Base-by-base conservation (phyloP, 2,888 invertebrate species). In the Neoascia interrupta region DNA sequence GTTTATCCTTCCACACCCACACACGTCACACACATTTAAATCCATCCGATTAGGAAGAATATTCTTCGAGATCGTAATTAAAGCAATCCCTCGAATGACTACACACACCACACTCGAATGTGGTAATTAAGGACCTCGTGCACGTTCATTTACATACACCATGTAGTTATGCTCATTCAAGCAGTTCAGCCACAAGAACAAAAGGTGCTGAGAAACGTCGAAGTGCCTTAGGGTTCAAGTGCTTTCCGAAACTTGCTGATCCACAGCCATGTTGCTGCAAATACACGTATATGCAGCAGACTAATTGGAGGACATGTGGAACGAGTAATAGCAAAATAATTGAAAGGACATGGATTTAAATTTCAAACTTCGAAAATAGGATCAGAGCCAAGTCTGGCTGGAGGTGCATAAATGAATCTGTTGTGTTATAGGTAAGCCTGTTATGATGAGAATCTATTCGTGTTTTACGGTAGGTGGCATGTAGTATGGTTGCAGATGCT, bases 341-440 rank as follows among this genome's bases (percentile, higher is more conserved):
- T 73, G 79, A 79, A 79, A 66, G 61, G 61, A 73, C 73, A 73
- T 68, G 79, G 79, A 73, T 58, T 79, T 73, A 63, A 73, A 73
- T 61, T 68, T 72, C 21, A 41, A 49, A 39, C 60, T 36, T 47
- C 37, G 6, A 39, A 41, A 58, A 68, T 37, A 49, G 19, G 31
- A 69, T 49, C 51, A 60, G 16, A 39, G 11, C 49, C 4, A n/a
- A 6, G 31, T n/a, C 31, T 5, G 31, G 8, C 31, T 3, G 31
- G 31, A 6, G n/a, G n/a, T n/a, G n/a, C n/a, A n/a, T n/a, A n/a
- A n/a, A n/a, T n/a, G n/a, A n/a, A n/a, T n/a, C n/a, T n/a, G n/a
- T n/a, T n/a, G n/a, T n/a, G n/a, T n/a, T n/a, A n/a, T n/a, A n/a
- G n/a, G n/a, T n/a, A n/a, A n/a, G n/a, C n/a, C n/a, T n/a, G n/a